Percentiles rank a stretch among this genome's conserved stretches.
Evolutionary conservation across 2,113 vertebrate genomes (phyloP).

Genomic region (Platichthys stellatus): DNA sequence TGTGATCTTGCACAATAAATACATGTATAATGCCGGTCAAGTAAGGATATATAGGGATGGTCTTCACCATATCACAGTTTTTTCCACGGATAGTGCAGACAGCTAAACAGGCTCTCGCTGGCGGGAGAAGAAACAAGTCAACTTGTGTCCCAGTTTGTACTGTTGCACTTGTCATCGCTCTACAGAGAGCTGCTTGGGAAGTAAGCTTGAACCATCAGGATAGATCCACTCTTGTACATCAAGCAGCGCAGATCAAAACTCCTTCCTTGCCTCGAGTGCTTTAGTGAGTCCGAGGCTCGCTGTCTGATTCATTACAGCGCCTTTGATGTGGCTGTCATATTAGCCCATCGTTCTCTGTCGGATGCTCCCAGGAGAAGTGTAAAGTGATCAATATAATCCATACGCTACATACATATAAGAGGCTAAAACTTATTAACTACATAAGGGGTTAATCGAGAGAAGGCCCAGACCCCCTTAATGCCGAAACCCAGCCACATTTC

Average conservation of each 20-base stretch:
- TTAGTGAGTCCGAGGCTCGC: conserved; percentile 11
- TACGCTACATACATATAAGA: conserved; percentile 73
- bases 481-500: conserved; percentile 63
- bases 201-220: conserved; percentile 27
- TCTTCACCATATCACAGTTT: conserved; percentile 28
- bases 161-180: conserved; percentile 37
- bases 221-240: conserved; percentile 28
- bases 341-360: conserved; percentile 70
- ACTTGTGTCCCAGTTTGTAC: conserved; percentile 45
- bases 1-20: neutral
- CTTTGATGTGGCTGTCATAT: conserved; percentile 74
- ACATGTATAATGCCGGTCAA: neutral
- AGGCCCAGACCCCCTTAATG: conserved; percentile 49
- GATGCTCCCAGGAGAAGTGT: conserved; percentile 70
- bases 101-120: conserved; percentile 27
- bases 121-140: conserved; percentile 19
- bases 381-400: conserved; percentile 75
- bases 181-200: conserved; percentile 17
- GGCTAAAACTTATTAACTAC: conserved; percentile 76
- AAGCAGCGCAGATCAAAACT: conserved; percentile 45
- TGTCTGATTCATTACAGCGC: conserved; percentile 52
- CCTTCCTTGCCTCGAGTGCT: conserved; percentile 21
- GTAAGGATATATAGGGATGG: neutral
- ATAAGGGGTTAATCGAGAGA: conserved; percentile 64
- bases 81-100: conserved; percentile 33